Conservation (phyloP, 2,797 vertebrate genomes). For the Myripristis jacobus region DNA sequence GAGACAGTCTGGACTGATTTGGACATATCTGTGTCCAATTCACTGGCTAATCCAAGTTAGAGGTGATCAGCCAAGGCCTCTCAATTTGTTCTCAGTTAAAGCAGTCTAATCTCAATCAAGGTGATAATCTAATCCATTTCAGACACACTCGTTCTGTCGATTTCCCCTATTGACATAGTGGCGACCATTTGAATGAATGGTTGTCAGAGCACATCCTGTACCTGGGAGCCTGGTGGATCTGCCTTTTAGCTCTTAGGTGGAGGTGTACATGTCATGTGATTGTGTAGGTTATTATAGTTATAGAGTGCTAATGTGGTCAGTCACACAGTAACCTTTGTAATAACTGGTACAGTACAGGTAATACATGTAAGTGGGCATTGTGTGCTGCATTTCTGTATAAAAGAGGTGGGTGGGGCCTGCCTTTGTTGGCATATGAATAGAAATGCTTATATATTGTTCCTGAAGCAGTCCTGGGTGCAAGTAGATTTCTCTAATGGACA, state of each 20-base stretch:
- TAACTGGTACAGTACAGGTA: too few relatives aligned
- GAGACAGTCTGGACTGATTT: constrained; percentile 28
- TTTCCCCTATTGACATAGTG: not conserved
- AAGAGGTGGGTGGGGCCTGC: constrained; percentile 57
- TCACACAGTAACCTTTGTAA: constrained; percentile 1
- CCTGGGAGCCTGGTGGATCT: not conserved
- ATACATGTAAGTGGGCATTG: too few relatives aligned
- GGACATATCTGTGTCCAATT: constrained; percentile 47
- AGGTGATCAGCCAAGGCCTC: constrained; percentile 48
- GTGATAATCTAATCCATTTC: constrained; percentile 65
- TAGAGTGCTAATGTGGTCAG: not conserved
- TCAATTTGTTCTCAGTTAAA: constrained; percentile 47
- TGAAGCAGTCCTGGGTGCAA: constrained; percentile 24
- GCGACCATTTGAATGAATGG: not conserved
- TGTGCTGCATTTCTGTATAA: not conserved
- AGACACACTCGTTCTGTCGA: constrained; percentile 17
- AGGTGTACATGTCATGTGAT: not conserved
- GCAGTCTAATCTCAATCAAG: constrained; percentile 52
- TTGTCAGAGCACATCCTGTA: constrained; percentile 3
- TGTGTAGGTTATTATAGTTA: constrained; percentile 2
- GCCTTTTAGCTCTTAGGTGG: not conserved
- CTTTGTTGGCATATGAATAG: constrained; percentile 19
- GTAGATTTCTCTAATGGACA: constrained; percentile 71
- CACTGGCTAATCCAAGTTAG: constrained; percentile 58
- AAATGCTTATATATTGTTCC: constrained; percentile 19